These are phyloP conservation scores for Chirona hameri DNA, from an alignment of 2,888 invertebrate genomes.

Conservation along the genomic window DNA sequence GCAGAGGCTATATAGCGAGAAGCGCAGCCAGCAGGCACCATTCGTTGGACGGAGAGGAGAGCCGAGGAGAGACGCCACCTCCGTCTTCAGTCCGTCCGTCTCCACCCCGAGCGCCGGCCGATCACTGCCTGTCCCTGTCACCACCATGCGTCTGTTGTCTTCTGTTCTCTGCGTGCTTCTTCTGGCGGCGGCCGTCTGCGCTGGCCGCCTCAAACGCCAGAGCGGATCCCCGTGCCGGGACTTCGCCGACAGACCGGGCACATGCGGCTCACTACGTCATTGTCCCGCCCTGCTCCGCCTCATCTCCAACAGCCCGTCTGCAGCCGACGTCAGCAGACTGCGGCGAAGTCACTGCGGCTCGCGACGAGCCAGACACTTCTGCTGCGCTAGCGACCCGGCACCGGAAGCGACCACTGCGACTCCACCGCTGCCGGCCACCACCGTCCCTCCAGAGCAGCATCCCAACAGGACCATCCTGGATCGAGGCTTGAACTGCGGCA, in stretches of 20 bases:
- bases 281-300: neutral
- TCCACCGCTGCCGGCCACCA: neutral
- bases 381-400: neutral
- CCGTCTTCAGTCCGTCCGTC: no score
- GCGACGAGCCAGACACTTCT: neutral
- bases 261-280: neutral
- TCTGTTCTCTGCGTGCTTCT: no score
- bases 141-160: no score
- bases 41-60: no score
- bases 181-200: neutral
- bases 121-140: no score
- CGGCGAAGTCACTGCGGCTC: neutral
- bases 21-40: no score
- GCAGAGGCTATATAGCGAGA: no score
- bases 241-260: neutral
- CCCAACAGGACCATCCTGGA: neutral
- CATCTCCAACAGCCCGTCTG: neutral
- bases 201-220: neutral
- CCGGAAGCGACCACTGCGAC: no score
- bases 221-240: neutral
- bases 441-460: neutral
- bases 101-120: no score
- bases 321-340: neutral
- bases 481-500: neutral
- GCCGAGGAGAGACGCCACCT: no score